phyloP scores from a whole-genome alignment of 1,140 invertebrate genomes.

The Bombus pyrosoma region DNA sequence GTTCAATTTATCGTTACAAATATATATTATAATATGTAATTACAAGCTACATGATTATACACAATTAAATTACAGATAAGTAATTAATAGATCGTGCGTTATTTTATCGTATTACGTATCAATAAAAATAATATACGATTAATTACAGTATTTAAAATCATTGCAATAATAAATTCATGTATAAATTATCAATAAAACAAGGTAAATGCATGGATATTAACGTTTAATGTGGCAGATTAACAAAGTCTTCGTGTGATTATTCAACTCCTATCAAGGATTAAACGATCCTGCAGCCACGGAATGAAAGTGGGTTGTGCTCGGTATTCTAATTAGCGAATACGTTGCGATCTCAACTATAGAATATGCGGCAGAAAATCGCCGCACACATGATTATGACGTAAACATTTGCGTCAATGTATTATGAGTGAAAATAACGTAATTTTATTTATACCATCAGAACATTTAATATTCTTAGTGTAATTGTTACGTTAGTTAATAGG shows the following conservation, averaged over 20 bases:
- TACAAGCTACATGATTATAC: too few relatives aligned
- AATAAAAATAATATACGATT: not conserved
- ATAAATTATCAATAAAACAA: not conserved
- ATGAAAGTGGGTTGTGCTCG: not conserved
- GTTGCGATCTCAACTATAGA: not conserved
- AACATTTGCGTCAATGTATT: constrained; percentile 12
- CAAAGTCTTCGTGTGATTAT: not conserved
- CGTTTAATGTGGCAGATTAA: not conserved
- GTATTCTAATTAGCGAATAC: constrained; percentile 16
- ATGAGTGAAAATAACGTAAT: not conserved
- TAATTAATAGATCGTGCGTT: too few relatives aligned
- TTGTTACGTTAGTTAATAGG: not conserved
- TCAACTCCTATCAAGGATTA: not conserved
- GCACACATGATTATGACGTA: not conserved
- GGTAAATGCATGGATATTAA: not conserved
- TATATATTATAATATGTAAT: too few relatives aligned
- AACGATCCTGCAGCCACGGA: too few relatives aligned
- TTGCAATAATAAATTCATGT: not conserved
- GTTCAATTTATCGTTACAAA: too few relatives aligned
- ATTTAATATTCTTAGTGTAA: not conserved
- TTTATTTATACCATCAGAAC: not conserved
- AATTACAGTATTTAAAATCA: not conserved
- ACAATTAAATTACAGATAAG: too few relatives aligned
- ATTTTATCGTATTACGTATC: not conserved
- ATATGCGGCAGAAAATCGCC: not conserved